Evolutionary conservation across 2,113 vertebrate species (phyloP), one percentile per base, ranked within the genome.

Genomic region (Henicopernis longicauda): DNA sequence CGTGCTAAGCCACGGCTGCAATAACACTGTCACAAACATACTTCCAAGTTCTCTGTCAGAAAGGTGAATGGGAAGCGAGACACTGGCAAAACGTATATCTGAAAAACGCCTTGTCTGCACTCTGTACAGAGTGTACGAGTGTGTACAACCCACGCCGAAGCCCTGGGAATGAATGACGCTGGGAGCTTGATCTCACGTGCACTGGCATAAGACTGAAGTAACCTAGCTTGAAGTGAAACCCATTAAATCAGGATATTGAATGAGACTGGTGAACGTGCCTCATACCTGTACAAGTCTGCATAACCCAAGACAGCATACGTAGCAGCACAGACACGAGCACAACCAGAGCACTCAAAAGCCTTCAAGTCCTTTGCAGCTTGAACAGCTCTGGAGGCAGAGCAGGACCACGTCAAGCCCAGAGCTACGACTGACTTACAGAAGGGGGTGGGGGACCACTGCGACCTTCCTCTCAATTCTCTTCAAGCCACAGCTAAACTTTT

Each of bases 11-110:
- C 77, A 66, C 3, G 3, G 61, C 66, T 74, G 74, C 82, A 80
- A 3, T 2, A 66, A 45, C 17, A 38, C 58, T 10, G 3, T 14
- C 58, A 36, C 40, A 36, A 63, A 71, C 0, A 0, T 4, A 19
- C 49, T 38, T 52, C 36, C 49, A 57, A 10, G 62, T 11, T 42
- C 40, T 61, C 54, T 15, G 20, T 71, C 55, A 78, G 44, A 54
- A 91, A 80, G 58, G 74, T 49, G 82, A 91, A 88, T 42, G 59
- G 80, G 59, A 89, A 73, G 50, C 11, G 26, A 89, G 61, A 38
- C 69, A 15, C 38, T 31, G 29, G 16, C 15, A 93, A 82, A 84
- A 82, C 1, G 13, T 9, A 36, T 6, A 66, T 50, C 54, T 49
- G 40, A 69, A 76, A 69, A 67, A 3, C 57, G 85, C 87, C 82